Conservation (phyloP, 2,888 invertebrate genomes). For the Plebejus argus region DNA sequence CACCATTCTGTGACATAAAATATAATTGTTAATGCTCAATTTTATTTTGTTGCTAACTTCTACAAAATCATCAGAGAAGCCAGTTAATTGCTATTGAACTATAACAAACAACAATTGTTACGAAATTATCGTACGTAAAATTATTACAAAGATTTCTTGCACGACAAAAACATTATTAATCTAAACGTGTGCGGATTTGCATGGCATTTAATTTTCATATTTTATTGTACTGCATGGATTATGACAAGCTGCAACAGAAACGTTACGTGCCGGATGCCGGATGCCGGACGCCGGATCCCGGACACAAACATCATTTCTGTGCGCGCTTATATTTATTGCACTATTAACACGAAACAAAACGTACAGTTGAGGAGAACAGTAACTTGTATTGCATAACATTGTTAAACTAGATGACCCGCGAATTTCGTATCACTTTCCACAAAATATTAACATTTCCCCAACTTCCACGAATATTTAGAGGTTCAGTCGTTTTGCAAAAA, state of each 20-base stretch:
- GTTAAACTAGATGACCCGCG: no score
- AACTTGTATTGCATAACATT: background rate
- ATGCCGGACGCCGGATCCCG: background rate
- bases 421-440: no score
- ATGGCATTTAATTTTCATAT: background rate
- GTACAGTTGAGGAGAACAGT: background rate
- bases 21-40: no score
- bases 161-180: background rate
- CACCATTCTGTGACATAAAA: no score
- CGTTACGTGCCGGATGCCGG: background rate
- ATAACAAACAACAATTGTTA: no score
- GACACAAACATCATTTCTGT: conserved; percentile 14
- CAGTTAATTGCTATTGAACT: no score
- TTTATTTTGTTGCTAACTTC: no score
- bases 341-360: conserved; percentile 5
- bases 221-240: conserved; percentile 10
- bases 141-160: background rate
- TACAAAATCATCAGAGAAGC: no score
- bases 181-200: background rate
- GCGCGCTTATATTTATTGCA: conserved; percentile 11
- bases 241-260: background rate
- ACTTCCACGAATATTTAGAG: no score
- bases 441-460: no score
- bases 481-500: no score
- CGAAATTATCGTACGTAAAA: no score